Evolutionary conservation across 1,140 invertebrate genomes (phyloP).

Genomic region (Leucophenga varia): DNA sequence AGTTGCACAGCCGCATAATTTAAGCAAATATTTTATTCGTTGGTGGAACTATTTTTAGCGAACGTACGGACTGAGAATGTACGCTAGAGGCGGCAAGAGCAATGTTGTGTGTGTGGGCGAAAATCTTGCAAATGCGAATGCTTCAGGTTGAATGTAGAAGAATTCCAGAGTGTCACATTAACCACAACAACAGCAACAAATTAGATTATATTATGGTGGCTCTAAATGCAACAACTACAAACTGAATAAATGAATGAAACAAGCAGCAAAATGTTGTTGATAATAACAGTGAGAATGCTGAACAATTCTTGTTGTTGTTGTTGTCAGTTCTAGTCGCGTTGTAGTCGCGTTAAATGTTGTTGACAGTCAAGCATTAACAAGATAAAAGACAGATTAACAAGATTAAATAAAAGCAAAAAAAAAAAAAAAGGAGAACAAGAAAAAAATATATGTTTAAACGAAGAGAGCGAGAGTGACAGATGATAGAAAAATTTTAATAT

Average conservation of each 20-base stretch:
- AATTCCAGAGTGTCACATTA: conserved; percentile 21
- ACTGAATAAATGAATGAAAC: not conserved
- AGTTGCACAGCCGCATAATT: too few species aligned
- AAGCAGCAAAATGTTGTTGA: conserved; percentile 4
- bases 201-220: conserved; percentile 32
- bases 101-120: conserved; percentile 19
- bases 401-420: conserved; percentile 26
- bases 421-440: not conserved
- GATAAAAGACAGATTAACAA: conserved; percentile 47
- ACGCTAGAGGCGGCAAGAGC: conserved; percentile 6
- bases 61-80: too few species aligned
- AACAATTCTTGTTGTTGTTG: too few species aligned
- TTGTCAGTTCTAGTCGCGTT: too few species aligned
- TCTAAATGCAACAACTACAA: not conserved
- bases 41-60: too few species aligned
- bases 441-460: too few species aligned
- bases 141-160: not conserved
- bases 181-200: conserved; percentile 27
- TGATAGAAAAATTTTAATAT: too few species aligned
- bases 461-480: too few species aligned
- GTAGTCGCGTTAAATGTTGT: not conserved
- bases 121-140: not conserved
- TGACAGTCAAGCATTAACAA: conserved; percentile 27
- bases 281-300: conserved; percentile 20
- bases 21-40: too few species aligned